phyloP scores from a whole-genome alignment of 2,888 invertebrate genomes.

The Omphaloscelis lunosa region DNA sequence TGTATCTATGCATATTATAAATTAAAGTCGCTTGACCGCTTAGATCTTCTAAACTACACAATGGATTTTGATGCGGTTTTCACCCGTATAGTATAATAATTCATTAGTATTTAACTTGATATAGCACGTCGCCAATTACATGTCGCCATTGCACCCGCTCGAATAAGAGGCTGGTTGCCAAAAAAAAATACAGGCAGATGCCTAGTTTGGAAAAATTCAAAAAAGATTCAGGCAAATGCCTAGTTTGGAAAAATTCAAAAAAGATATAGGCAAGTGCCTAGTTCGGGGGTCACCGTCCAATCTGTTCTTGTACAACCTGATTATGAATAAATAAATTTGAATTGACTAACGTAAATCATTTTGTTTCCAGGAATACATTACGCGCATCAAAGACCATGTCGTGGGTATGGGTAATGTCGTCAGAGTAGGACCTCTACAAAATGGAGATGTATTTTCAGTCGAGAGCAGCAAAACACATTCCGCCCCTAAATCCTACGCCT shows the following conservation, averaged over 20 bases:
- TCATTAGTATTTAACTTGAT: not conserved
- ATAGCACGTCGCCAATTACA: not conserved
- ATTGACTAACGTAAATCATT: constrained; percentile 23
- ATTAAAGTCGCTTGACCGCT: not conserved
- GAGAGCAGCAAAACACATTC: constrained; percentile 85
- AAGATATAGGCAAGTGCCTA: no score
- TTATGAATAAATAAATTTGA: no score
- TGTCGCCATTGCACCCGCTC: no score
- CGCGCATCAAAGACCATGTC: constrained; percentile 92
- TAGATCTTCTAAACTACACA: not conserved
- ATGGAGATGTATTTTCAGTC: constrained; percentile 85
- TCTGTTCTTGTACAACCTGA: no score
- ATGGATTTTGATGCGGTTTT: not conserved
- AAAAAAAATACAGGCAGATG: no score
- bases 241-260: no score
- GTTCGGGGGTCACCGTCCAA: no score
- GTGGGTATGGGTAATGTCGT: constrained; percentile 94
- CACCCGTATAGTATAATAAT: not conserved
- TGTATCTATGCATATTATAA: not conserved
- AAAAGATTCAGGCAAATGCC: no score
- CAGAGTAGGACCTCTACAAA: constrained; percentile 90
- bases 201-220: no score
- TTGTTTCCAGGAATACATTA: constrained; percentile 86
- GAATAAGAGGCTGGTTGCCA: not conserved
- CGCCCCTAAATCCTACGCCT: constrained; percentile 86